A percentile compares a stretch with the other conserved stretches of the same genome.
Conservation (phyloP, 1,140 invertebrate species). For the Hydropsyche tenuis region DNA sequence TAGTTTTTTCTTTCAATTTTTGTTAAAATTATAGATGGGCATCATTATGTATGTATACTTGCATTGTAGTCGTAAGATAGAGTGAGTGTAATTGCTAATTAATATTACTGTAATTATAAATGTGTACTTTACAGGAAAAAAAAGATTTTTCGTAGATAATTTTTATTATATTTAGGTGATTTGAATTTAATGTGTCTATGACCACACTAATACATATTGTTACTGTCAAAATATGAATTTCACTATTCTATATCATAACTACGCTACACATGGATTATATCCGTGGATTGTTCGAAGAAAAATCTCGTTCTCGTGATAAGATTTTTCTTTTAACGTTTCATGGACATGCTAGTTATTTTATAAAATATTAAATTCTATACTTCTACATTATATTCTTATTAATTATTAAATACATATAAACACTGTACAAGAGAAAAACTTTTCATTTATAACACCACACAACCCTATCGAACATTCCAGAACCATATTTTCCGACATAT, state of each 20-base stretch:
- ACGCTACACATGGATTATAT: too few species aligned
- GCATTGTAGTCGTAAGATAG: constrained; percentile 12
- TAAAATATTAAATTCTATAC: constrained; percentile 11
- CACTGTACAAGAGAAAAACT: constrained; percentile 48
- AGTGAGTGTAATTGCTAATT: constrained; percentile 15
- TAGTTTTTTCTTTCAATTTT: too few species aligned
- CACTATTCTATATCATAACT: too few species aligned
- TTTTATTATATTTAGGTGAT: constrained; percentile 1
- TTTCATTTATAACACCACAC: constrained; percentile 46
- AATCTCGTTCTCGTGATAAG: too few species aligned
- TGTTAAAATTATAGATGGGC: constrained; percentile 4
- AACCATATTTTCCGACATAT: not conserved
- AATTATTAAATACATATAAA: constrained; percentile 48
- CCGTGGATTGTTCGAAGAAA: too few species aligned
- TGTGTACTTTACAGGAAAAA: constrained; percentile 18
- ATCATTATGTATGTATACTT: constrained; percentile 6
- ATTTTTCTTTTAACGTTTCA: too few species aligned
- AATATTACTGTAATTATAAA: not conserved
- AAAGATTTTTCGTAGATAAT: constrained; percentile 1
- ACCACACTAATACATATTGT: constrained; percentile 45
- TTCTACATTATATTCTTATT: constrained; percentile 49
- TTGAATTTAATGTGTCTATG: constrained; percentile 32
- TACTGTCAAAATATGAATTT: too few species aligned
- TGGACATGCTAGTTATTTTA: not conserved
- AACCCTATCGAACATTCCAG: constrained; percentile 31